Base-by-base conservation (phyloP, 2,888 invertebrate species). In the Blera fallax region DNA sequence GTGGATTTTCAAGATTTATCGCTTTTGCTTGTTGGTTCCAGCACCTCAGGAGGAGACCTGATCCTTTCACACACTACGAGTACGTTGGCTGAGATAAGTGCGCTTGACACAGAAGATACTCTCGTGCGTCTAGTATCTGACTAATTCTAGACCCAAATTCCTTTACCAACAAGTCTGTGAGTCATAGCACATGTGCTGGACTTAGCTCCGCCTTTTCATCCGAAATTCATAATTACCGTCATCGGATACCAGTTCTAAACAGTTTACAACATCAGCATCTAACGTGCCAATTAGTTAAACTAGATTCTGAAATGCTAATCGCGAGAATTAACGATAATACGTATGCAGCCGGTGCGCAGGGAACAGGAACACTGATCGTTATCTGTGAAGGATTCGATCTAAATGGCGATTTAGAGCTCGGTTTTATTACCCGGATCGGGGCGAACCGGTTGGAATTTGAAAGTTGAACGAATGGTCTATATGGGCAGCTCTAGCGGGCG, bases 1-100 rank as follows among this genome's bases (percentile, higher is more conserved):
- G 45, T 73, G 18, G 64, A 24, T 43, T 74, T 52, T 43, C 21
- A 14, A 45, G 43, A 74, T 64, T 74, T 74, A 64, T 64, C 11
- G 64, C 62, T 43, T 64, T 64, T 16, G 16, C 50, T 45, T 48
- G 8, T 1, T 16, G 27, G 7, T 40, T 27, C 11, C 0, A n/a
- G n/a, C n/a, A n/a, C n/a, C n/a, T n/a, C n/a, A n/a, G n/a, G n/a
- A n/a, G n/a, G n/a, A 24, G 4, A 3, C 2, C 4, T 24, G 24
- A 24, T 24, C 24, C 24, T 24, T 24, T 24, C 24, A 24, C 24
- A 24, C n/a, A n/a, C n/a, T n/a, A n/a, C 24, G 24, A 24, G 4
- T 24, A 24, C 24, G 4, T 24, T 24, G 24, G 24, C 4, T 24
- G n/a, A n/a, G n/a, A n/a, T 24, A 24, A 24, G 24, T 24, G 4